Percentiles rank a stretch among this genome's conserved stretches.
phyloP scores from a whole-genome alignment of 1,140 invertebrate species.

The Eriosoma lanigerum region DNA sequence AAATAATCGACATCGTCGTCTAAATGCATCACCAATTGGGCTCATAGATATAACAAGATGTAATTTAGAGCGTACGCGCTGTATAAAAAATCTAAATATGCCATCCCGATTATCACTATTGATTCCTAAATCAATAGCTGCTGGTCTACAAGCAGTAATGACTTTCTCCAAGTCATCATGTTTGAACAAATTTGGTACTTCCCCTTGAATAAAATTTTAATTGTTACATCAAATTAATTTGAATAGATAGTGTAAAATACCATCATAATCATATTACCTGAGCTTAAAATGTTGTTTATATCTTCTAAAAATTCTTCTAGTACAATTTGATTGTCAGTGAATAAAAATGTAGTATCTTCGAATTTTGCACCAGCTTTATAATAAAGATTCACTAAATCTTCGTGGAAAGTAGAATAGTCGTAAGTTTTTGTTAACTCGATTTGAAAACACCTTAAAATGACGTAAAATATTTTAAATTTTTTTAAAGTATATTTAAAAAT shows the following conservation, averaged over 20 bases:
- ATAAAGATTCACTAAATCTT: constrained; percentile 74
- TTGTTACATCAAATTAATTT: constrained; percentile 58
- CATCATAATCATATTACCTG: constrained; percentile 61
- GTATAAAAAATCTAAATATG: constrained; percentile 82
- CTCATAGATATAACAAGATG: constrained; percentile 88
- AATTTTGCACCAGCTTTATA: constrained; percentile 70
- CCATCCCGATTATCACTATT: constrained; percentile 70
- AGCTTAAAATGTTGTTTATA: constrained; percentile 87
- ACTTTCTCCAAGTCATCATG: constrained; percentile 81
- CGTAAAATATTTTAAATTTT: background rate
- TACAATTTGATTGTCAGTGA: constrained; percentile 86
- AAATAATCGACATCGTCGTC: constrained; percentile 78
- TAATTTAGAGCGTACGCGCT: constrained; percentile 74
- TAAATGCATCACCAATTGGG: constrained; percentile 82
- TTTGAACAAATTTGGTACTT: constrained; percentile 84
- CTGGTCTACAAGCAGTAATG: constrained; percentile 70
- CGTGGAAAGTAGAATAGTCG: constrained; percentile 60
- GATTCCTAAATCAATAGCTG: constrained; percentile 72
- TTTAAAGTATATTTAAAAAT: background rate
- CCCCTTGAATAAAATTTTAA: constrained; percentile 60
- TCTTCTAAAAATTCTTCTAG: constrained; percentile 91
- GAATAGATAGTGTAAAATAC: background rate
- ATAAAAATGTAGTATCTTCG: constrained; percentile 82
- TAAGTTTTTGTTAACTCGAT: constrained; percentile 79
- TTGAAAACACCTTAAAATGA: constrained; percentile 71